These are phyloP conservation scores for Dinothrombium tinctorium DNA, from an alignment of 1,140 invertebrate species.

Conservation along the genomic window DNA sequence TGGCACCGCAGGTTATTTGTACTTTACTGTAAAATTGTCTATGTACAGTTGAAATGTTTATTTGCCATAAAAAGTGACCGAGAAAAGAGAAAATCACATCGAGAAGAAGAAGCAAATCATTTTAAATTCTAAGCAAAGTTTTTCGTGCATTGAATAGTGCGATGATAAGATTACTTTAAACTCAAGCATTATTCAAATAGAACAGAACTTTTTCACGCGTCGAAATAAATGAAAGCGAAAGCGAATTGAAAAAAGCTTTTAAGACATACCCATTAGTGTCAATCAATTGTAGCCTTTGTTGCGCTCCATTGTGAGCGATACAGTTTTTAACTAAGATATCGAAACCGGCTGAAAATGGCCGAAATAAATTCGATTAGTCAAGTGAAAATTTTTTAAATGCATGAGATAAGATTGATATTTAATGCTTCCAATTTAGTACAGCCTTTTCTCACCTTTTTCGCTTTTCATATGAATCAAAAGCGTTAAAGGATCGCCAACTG, in stretches of 20 bases:
- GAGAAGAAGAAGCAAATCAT: too few relatives aligned
- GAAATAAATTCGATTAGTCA: conserved; percentile 1
- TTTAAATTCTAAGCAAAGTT: too few relatives aligned
- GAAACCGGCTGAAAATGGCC: conserved; percentile 45
- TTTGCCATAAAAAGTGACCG: too few relatives aligned
- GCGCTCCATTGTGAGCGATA: conserved; percentile 74
- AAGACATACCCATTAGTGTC: conserved; percentile 57
- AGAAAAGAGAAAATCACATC: too few relatives aligned
- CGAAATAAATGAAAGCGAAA: not conserved
- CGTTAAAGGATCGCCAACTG: conserved; percentile 71
- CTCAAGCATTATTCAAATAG: not conserved
- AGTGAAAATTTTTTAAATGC: too few relatives aligned
- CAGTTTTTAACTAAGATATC: conserved; percentile 90
- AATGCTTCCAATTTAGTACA: too few relatives aligned
- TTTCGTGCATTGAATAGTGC: too few relatives aligned
- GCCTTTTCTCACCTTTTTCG: conserved; percentile 45
- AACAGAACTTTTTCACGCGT: not conserved
- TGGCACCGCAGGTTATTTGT: too few relatives aligned
- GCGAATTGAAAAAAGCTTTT: not conserved
- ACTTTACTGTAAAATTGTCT: too few relatives aligned
- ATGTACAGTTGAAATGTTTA: too few relatives aligned
- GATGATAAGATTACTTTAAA: not conserved
- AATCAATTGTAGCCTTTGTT: conserved; percentile 68
- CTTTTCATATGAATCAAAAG: conserved; percentile 80
- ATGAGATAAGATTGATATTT: too few relatives aligned